These are phyloP conservation scores for Lonchura striata DNA, from an alignment of 2,113 vertebrate genomes.

Conservation along the genomic window DNA sequence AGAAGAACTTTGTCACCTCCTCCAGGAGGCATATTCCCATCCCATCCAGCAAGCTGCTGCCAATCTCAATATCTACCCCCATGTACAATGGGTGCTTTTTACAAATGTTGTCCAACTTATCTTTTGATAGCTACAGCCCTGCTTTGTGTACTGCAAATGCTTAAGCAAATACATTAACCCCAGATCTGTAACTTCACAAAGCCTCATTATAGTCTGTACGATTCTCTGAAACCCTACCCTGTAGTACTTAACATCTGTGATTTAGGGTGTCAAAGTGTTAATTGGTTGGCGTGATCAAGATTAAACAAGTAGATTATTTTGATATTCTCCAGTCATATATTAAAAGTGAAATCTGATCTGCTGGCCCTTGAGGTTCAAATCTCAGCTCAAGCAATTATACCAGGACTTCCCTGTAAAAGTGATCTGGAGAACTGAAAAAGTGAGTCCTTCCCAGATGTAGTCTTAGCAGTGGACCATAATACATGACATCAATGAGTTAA, in stretches of 20 bases:
- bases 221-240: constrained; percentile 31
- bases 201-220: not conserved
- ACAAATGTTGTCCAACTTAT: not conserved
- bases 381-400: constrained; percentile 54
- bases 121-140: not conserved
- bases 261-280: constrained; percentile 54
- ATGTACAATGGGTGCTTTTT: not conserved
- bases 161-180: not conserved
- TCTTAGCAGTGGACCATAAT: constrained; percentile 62
- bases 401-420: constrained; percentile 69
- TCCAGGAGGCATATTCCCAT: not conserved
- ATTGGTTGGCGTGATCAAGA: constrained; percentile 48
- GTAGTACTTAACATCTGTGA: not conserved
- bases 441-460: constrained; percentile 60
- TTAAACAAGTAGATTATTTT: constrained; percentile 65
- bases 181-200: constrained; percentile 20
- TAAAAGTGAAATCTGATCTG: constrained; percentile 65
- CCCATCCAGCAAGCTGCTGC: not conserved
- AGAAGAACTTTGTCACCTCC: not conserved
- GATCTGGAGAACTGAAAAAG: constrained; percentile 58
- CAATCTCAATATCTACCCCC: accelerated
- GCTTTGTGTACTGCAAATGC: not conserved
- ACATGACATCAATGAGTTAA: constrained; percentile 79
- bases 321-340: constrained; percentile 58
- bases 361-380: constrained; percentile 29